These are phyloP conservation scores for Diloba caeruleocephala DNA, from an alignment of 2,888 invertebrate species.

Conservation along the genomic window DNA sequence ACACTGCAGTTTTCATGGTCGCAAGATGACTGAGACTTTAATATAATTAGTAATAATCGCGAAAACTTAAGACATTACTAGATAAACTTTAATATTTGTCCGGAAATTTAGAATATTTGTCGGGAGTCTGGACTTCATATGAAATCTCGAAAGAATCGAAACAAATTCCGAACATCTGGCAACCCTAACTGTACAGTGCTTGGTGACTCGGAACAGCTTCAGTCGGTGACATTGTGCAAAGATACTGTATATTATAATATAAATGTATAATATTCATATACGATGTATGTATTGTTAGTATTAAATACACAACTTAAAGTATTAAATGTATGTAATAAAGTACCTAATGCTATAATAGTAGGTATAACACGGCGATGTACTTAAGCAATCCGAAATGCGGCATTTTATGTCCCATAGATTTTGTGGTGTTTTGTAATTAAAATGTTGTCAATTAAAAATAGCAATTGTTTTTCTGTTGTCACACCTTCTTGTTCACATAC, in stretches of 20 bases:
- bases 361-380: conserved; percentile 80
- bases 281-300: conserved; percentile 85
- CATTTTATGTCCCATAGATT: conserved; percentile 85
- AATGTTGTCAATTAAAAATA: conserved; percentile 87
- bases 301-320: conserved; percentile 83
- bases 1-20: too few relatives aligned
- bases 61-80: too few relatives aligned
- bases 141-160: too few relatives aligned
- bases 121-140: too few relatives aligned
- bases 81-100: too few relatives aligned
- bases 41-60: too few relatives aligned
- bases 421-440: conserved; percentile 89
- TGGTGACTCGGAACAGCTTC: conserved; percentile 37
- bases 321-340: conserved; percentile 79
- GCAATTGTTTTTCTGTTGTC: conserved; percentile 62
- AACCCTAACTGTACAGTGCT: conserved; percentile 47
- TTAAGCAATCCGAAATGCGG: conserved; percentile 83
- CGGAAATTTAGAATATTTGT: too few relatives aligned
- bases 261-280: conserved; percentile 72
- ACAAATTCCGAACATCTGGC: too few relatives aligned
- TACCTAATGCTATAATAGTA: conserved; percentile 81
- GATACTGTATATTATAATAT: conserved; percentile 74
- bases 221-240: conserved; percentile 66
- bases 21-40: too few relatives aligned
- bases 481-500: conserved; percentile 33